Evolutionary conservation across 2,113 vertebrate genomes (phyloP).

Genomic region (Ammodramus savannarum): DNA sequence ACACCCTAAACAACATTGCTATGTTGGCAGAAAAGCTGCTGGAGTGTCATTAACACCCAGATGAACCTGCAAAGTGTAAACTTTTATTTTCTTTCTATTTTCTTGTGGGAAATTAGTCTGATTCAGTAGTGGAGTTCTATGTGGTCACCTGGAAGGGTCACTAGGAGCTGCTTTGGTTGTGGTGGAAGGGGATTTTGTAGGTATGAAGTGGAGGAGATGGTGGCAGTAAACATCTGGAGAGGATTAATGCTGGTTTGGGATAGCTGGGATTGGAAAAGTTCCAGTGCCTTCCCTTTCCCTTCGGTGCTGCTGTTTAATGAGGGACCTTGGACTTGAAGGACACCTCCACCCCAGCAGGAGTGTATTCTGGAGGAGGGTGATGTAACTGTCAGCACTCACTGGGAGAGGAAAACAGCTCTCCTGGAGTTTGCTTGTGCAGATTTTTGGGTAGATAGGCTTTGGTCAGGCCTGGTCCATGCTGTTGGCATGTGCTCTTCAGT

Average conservation of each 20-base stretch:
- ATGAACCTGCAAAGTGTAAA: not conserved
- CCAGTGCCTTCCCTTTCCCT: not conserved
- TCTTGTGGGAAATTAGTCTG: not conserved
- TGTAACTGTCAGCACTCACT: not conserved
- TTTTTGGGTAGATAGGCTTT: not conserved
- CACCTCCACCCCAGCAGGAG: not conserved
- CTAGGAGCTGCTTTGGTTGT: not conserved
- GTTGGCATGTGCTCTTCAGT: not conserved
- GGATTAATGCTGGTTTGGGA: not conserved
- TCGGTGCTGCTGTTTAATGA: not conserved
- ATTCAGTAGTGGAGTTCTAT: not conserved
- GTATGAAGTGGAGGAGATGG: not conserved
- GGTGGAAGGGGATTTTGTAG: not conserved
- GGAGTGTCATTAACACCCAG: not conserved
- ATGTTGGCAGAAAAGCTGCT: not conserved
- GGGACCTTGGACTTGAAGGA: not conserved
- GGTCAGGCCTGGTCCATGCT: accelerated
- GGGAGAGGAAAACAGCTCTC: not conserved
- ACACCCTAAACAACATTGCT: not conserved
- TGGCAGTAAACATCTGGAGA: not conserved
- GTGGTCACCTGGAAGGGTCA: not conserved
- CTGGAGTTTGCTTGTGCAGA: not conserved
- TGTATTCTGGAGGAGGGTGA: accelerated
- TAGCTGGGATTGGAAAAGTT: not conserved
- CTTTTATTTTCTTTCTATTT: not conserved